phyloP scores from a whole-genome alignment of 2,113 vertebrate genomes.

The Madoqua kirkii region DNA sequence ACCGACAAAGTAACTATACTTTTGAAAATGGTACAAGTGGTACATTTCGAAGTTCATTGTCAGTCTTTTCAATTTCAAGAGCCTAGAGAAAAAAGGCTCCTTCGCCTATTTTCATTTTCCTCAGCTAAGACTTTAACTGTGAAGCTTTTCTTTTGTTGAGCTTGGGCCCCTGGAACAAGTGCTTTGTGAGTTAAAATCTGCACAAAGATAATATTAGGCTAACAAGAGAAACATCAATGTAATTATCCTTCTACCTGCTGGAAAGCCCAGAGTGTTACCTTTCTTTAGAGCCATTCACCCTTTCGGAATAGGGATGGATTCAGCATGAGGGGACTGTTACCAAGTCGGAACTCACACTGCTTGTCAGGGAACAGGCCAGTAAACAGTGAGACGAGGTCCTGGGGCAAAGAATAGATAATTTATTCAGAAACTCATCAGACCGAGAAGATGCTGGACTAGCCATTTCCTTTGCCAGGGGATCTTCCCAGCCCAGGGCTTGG shows the following conservation, averaged over 20 bases:
- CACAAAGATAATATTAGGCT: not conserved
- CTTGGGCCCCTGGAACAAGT: accelerated
- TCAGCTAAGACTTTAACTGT: not conserved
- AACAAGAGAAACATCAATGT: not conserved
- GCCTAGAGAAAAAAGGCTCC: not conserved
- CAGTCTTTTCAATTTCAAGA: not conserved
- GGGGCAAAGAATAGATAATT: not conserved
- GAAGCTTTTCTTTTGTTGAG: not conserved
- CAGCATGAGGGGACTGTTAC: not conserved
- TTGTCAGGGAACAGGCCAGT: not conserved
- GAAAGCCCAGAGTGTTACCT: accelerated
- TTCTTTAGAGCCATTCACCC: not conserved
- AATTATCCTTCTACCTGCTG: not conserved
- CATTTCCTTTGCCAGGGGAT: not conserved
- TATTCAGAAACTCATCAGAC: not conserved
- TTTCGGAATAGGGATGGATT: not conserved
- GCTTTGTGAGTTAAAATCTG: not conserved
- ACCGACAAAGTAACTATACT: accelerated
- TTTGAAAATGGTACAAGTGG: not conserved
- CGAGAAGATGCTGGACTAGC: not conserved
- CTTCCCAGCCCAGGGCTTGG: not conserved
- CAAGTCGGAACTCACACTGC: too few species aligned
- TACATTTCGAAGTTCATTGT: not conserved
- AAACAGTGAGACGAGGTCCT: not conserved
- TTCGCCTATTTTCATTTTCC: not conserved